phyloP scores from a whole-genome alignment of 2,888 invertebrate species.

The Clitarchus hookeri region DNA sequence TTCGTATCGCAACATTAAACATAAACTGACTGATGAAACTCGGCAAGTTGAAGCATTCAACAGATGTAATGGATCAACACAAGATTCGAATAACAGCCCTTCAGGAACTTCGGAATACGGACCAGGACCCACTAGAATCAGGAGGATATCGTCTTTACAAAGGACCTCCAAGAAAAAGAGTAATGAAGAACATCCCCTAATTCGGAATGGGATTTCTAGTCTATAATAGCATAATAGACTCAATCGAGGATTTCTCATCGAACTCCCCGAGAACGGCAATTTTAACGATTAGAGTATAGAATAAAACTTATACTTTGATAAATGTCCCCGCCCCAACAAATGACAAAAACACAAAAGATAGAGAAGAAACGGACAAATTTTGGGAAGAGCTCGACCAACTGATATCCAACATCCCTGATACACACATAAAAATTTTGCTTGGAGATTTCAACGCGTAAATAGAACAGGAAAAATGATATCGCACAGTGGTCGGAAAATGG shows the following conservation, averaged over 20 bases:
- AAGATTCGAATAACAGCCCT: too few species aligned
- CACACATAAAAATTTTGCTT: background rate
- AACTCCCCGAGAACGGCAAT: background rate
- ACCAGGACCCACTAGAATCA: constrained; percentile 21
- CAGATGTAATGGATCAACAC: too few species aligned
- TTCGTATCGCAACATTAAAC: too few species aligned
- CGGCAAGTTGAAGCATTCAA: background rate
- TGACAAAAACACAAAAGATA: background rate
- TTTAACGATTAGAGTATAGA: background rate
- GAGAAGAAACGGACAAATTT: constrained; percentile 18
- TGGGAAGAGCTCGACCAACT: too few species aligned
- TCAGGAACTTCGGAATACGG: too few species aligned
- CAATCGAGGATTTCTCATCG: constrained; percentile 10
- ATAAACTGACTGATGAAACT: too few species aligned
- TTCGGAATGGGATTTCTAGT: constrained; percentile 10
- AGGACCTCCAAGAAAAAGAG: constrained; percentile 18
- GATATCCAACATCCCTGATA: too few species aligned
- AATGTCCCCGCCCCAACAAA: background rate
- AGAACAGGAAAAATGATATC: background rate
- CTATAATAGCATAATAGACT: constrained; percentile 16
- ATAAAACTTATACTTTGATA: background rate
- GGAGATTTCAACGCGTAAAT: constrained; percentile 17
- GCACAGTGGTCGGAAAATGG: background rate
- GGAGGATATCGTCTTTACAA: constrained; percentile 17
- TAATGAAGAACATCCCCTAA: constrained; percentile 3